These are phyloP conservation scores for Protodeltote pygarga DNA, from an alignment of 2,888 invertebrate genomes.

Conservation along the genomic window DNA sequence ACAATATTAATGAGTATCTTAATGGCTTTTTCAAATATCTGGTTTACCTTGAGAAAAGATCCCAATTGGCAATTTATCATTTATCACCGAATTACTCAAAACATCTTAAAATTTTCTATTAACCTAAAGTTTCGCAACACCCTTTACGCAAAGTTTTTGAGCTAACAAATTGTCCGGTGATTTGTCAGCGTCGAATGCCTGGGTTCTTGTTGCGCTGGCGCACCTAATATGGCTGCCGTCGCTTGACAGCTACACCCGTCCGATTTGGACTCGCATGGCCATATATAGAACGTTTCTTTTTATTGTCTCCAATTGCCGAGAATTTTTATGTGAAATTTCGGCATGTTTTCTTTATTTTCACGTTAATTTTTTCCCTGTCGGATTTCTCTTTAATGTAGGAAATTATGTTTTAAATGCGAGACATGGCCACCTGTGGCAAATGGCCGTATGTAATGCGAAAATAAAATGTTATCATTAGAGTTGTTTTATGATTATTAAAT, in stretches of 20 bases:
- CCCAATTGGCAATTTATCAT: conserved; percentile 1
- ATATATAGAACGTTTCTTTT: conserved; percentile 66
- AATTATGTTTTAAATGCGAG: conserved; percentile 34
- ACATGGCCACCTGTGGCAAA: conserved; percentile 36
- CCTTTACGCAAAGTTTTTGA: conserved; percentile 56
- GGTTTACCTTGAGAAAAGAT: too few relatives aligned
- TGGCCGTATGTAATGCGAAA: conserved; percentile 5
- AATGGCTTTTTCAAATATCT: too few relatives aligned
- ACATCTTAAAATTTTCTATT: too few relatives aligned
- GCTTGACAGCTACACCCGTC: conserved; percentile 67
- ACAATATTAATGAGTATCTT: too few relatives aligned
- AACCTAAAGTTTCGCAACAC: conserved; percentile 40
- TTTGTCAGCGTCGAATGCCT: conserved; percentile 81
- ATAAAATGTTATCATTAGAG: background rate
- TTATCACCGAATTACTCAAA: too few relatives aligned
- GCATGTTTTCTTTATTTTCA: conserved; percentile 48
- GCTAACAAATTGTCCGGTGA: conserved; percentile 81
- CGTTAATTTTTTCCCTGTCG: conserved; percentile 24
- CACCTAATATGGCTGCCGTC: conserved; percentile 73
- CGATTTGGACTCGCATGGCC: conserved; percentile 62
- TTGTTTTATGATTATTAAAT: too few relatives aligned
- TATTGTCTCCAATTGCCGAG: conserved; percentile 69
- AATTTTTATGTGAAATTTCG: conserved; percentile 58
- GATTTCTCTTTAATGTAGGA: conserved; percentile 38
- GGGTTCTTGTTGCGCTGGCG: conserved; percentile 70